phyloP scores from a whole-genome alignment of 2,113 vertebrate species.

The Triplophysa dalaica region DNA sequence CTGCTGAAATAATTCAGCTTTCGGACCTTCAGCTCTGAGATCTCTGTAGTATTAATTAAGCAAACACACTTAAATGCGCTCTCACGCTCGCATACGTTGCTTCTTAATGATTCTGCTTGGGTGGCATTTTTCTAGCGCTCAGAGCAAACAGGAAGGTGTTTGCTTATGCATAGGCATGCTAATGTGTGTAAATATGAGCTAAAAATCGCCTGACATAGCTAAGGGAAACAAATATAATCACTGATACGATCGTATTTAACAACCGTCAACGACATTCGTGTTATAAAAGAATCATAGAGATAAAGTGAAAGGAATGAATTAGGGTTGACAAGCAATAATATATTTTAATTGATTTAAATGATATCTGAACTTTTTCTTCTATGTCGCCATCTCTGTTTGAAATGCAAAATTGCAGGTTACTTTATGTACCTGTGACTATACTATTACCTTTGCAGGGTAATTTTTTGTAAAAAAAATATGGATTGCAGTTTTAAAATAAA shows the following conservation, averaged over 20 bases:
- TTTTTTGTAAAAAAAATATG: no score
- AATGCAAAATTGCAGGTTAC: no score
- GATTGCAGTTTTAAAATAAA: no score
- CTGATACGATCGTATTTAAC: background rate
- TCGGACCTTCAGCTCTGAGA: slow-evolving; percentile 3
- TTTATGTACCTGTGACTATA: no score
- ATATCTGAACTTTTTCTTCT: no score
- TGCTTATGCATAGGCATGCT: slow-evolving; percentile 34
- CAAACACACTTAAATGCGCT: slow-evolving; percentile 39
- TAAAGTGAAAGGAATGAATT: background rate
- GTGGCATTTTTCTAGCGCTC: slow-evolving; percentile 38
- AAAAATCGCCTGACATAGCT: slow-evolving; percentile 20
- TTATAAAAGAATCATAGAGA: background rate
- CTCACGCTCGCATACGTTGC: slow-evolving; percentile 19
- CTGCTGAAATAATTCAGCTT: slow-evolving; percentile 13
- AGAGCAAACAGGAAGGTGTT: slow-evolving; percentile 36
- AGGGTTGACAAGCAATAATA: no score
- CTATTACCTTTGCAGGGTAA: no score
- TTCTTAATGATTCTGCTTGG: slow-evolving; percentile 41
- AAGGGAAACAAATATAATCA: background rate
- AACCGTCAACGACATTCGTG: background rate
- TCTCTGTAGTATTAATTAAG: slow-evolving; percentile 41
- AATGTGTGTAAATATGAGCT: slow-evolving; percentile 26
- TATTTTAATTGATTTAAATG: no score
- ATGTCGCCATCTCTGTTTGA: no score